Evolutionary conservation across 2,797 vertebrate species (phyloP), one percentile per base, ranked within the genome.

Genomic region (Gastrophryne carolinensis): DNA sequence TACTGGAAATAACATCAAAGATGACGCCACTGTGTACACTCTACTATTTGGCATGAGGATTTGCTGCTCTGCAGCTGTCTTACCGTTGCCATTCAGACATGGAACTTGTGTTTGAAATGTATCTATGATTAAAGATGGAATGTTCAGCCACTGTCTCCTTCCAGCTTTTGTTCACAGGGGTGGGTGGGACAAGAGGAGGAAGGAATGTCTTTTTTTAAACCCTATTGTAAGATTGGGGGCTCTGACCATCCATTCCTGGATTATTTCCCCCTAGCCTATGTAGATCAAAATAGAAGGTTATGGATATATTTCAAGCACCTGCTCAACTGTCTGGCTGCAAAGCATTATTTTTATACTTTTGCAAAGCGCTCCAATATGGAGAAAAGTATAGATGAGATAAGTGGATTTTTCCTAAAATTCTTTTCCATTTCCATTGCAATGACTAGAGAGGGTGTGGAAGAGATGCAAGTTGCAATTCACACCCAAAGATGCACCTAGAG

Each of bases 1-100:
- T 72, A 78, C 75, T 78, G 61, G 68, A 78, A 78, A 78, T 78
- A 78, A 72, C 75, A 72, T 78, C 75, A 78, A 78, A 78, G 75
- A 52, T 3, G n/a, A 2, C 32, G 41, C 41, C 19, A n/a, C 75
- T 78, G 75, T 72, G 68, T 78, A 66, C 52, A 65, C 52, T 65
- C 29, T 47, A 56, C 61, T 78, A 67, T 37, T 78, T 39, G 75
- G 61, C 27, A 19, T 5, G 9, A 32, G 61, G 75, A 66, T 66
- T 72, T 78, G 68, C 75, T 60, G 75, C 68, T 66, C 32, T 66
- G 75, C 75, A 78, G 75, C 68, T 78, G 75, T 78, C 75, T 71
- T 72, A 57, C 68, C 68, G 60, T 52, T 78, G 75, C 75, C 75
- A 72, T 72, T 78, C 53, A 78, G 75, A 72, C 61, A 66, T 72